Evolutionary conservation across 1,140 invertebrate species (phyloP), one percentile per base, ranked within the genome.

Genomic region (Achroia grisella): DNA sequence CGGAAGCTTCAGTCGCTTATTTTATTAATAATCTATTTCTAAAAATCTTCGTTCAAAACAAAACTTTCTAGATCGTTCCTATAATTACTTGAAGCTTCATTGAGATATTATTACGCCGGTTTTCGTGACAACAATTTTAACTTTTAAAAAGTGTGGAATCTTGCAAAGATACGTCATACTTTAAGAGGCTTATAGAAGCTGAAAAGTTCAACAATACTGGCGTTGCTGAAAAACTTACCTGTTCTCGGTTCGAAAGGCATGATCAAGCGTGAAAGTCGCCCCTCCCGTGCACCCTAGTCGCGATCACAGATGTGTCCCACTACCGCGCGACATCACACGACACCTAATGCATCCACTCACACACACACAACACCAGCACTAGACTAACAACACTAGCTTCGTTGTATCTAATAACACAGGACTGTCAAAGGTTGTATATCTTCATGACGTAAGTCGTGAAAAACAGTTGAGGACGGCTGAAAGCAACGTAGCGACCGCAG

Each of bases 201-300:
- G 6, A 23, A 23, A 6, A 23, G 17, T 23, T 23, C 6, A 6
- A 3, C 17, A 23, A 23, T 6, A 6, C 17, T 23, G 14, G 2
- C 8, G 23, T 11, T 11, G 51, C 47, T 62, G 47, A 60, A 63
- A 62, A 56, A 44, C 73, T 78, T 66, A 83, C 79, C 79, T 83
- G 79, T 67, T 83, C 79, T 75, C 75, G 70, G 56, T 60, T 80
- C 79, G 69, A 79, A 83, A 52, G 79, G 79, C 79, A 83, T 83
- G 62, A 64, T 69, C 58, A 71, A 64, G 65, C 67, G 68, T 74
- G 68, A 63, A 71, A 68, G 68, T 49, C 62, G 63, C 71, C 72
- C 65, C 75, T 74, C 71, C 68, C 68, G 56, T 67, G 47, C 58
- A 28, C 32, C 44, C 43, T 49, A 55, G 13, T 53, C 56, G 49